phyloP scores from a whole-genome alignment of 2,113 vertebrate species.

The Strix uralensis region DNA sequence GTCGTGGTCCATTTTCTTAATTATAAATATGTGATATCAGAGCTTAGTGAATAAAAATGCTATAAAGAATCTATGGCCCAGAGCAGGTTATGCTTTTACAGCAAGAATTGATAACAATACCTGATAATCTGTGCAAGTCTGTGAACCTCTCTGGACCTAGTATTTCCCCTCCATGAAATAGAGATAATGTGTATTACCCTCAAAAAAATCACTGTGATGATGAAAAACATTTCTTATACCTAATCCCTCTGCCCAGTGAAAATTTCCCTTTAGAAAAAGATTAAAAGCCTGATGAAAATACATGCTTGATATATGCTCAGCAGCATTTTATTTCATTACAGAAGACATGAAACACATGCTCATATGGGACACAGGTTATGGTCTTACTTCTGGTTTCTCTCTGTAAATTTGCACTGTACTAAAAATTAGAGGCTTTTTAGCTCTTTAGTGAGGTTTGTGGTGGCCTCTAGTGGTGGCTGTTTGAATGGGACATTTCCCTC shows the following conservation, averaged over 20 bases:
- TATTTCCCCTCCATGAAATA: not conserved
- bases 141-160: not conserved
- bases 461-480: conserved; percentile 5
- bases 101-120: not conserved
- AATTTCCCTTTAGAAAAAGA: not conserved
- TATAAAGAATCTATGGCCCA: not conserved
- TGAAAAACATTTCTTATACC: not conserved
- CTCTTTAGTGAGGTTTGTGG: not conserved
- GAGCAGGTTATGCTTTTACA: not conserved
- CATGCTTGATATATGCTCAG: not conserved
- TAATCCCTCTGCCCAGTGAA: not conserved
- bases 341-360: not conserved
- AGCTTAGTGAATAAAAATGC: not conserved
- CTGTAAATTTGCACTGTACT: not conserved
- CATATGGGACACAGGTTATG: not conserved
- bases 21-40: not conserved
- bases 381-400: not conserved
- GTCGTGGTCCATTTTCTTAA: not conserved
- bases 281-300: not conserved
- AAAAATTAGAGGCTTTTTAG: accelerated
- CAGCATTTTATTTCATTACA: not conserved
- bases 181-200: not conserved
- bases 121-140: not conserved
- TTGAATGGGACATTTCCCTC: not conserved
- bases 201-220: not conserved